Evolutionary conservation across 2,888 invertebrate species (phyloP), one percentile per base, ranked within the genome.

Genomic region (Nymphalis urticae): DNA sequence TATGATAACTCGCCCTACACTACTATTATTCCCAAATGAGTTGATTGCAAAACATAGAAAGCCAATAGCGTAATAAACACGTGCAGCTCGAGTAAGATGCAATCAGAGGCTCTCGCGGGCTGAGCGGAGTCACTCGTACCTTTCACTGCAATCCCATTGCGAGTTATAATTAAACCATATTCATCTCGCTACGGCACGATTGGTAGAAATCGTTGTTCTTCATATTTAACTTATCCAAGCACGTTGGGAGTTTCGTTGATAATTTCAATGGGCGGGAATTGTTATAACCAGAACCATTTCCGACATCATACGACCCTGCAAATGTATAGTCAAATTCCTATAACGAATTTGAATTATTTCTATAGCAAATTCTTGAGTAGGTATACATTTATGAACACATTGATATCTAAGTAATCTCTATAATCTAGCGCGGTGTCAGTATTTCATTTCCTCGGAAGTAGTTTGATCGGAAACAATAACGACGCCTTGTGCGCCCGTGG

Each of bases 131-230:
- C 24, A 10, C 48, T 48, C 32, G 32, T 19, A 24, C 62, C 59
- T 64, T 68, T 68, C 68, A 64, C 64, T 59, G 63, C 51, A 53
- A 42, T 4, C 50, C 42, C 62, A 32, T 64, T 47, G 32, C 53
- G 32, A 54, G 21, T 4, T 48, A 53, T 53, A 60, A 53, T 36
- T 68, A 64, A 51, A 53, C 53, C 51, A 64, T 21, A 63, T 61
- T 56, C 54, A 61, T 48, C 48, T 66, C 47, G 48, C 16, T 17
- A 21, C 7, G 16, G 47, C 24, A 19, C 16, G 19, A 27, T 17
- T 16, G 17, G 42, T 17, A 64, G 50, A 42, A 65, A 24, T 51
- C 24, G 24, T 65, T 50, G 19, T 21, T 48, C 17, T 5, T n/a
- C n/a, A 48, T 50, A 50, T 50, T 50, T 19, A 9, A n/a, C 9